These are phyloP conservation scores for Sympetrum striolatum DNA, from an alignment of 2,888 invertebrate genomes.

Conservation along the genomic window DNA sequence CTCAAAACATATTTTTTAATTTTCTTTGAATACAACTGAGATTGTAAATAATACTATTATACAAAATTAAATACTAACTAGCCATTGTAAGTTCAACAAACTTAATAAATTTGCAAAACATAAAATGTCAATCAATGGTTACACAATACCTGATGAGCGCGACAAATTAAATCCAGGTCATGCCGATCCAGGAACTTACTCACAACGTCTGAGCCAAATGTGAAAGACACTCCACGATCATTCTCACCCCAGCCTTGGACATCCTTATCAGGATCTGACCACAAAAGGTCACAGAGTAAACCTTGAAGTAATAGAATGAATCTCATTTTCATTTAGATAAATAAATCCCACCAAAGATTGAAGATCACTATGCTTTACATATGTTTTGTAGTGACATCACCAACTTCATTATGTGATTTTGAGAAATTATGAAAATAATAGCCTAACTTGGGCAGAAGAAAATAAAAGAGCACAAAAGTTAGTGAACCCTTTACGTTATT, in stretches of 20 bases:
- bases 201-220: conserved; percentile 97
- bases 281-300: conserved; percentile 92
- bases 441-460: too few relatives aligned
- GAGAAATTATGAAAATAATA: too few relatives aligned
- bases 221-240: conserved; percentile 97
- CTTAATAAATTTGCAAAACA: too few relatives aligned
- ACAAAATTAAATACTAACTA: too few relatives aligned
- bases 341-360: neutral
- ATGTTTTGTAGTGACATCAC: neutral
- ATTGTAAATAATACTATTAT: too few relatives aligned
- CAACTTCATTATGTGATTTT: neutral
- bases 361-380: neutral
- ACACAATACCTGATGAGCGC: conserved; percentile 86
- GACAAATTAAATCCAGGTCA: conserved; percentile 95
- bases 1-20: too few relatives aligned
- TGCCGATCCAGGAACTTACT: conserved; percentile 95
- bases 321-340: neutral
- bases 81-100: too few relatives aligned
- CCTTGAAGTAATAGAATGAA: conserved; percentile 63
- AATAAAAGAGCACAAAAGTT: too few relatives aligned
- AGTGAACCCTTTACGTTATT: too few relatives aligned
- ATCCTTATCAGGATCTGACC: conserved; percentile 97
- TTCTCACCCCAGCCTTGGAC: conserved; percentile 97
- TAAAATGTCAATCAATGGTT: neutral
- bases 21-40: too few relatives aligned